phyloP scores from a whole-genome alignment of 2,113 vertebrate genomes.

The Apeltes quadracus region DNA sequence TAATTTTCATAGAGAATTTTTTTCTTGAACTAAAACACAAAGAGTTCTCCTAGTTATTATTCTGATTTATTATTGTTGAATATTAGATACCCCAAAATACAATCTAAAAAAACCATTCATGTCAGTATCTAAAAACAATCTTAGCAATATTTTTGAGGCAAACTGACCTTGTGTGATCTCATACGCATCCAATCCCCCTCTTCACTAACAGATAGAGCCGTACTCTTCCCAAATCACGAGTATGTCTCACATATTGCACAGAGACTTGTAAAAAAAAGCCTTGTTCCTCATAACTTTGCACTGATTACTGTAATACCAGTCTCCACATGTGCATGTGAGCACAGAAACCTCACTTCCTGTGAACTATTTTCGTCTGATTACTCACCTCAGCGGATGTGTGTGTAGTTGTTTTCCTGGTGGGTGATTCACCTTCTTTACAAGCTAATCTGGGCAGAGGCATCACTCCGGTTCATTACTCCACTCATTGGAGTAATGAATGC shows the following conservation, averaged over 20 bases:
- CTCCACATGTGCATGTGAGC: constrained; percentile 9
- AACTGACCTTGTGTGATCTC: background rate
- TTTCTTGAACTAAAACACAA: background rate
- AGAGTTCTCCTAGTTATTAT: too few species aligned
- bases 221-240: background rate
- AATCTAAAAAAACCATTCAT: background rate
- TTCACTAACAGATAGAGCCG: background rate
- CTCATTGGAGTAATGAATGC: constrained; percentile 18
- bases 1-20: background rate
- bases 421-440: constrained; percentile 49
- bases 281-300: background rate
- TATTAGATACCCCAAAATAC: background rate
- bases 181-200: background rate
- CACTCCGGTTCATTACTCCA: background rate
- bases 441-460: background rate
- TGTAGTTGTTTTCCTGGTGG: constrained; percentile 9
- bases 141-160: background rate
- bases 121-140: background rate
- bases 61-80: background rate
- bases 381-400: constrained; percentile 32
- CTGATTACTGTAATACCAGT: constrained; percentile 1
- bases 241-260: background rate
- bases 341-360: constrained; percentile 18
- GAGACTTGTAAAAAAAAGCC: background rate
- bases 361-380: constrained; percentile 3